Evolutionary conservation across 1,140 invertebrate genomes (phyloP).

Genomic region (Drosophila ananassae): DNA sequence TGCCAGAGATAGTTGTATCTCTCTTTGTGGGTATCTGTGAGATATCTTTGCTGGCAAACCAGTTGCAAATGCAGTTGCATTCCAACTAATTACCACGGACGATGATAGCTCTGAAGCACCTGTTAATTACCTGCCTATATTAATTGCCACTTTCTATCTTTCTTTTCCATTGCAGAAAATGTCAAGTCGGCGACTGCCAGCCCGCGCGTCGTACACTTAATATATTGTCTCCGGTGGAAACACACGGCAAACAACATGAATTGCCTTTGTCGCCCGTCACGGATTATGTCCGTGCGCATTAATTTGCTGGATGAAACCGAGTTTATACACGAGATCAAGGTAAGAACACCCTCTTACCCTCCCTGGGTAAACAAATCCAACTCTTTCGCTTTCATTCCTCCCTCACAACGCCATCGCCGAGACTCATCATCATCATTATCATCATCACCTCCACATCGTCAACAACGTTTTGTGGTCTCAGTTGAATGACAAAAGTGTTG

Average conservation of each 20-base stretch:
- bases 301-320: conserved; percentile 88
- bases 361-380: conserved; percentile 42
- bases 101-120: conserved; percentile 53
- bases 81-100: conserved; percentile 59
- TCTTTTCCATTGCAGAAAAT: conserved; percentile 66
- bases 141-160: conserved; percentile 72
- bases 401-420: conserved; percentile 1
- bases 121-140: conserved; percentile 68
- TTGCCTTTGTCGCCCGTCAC: conserved; percentile 83
- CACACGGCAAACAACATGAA: conserved; percentile 67
- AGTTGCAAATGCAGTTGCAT: conserved; percentile 52
- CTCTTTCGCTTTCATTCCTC: conserved; percentile 46
- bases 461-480: conserved; percentile 57
- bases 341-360: conserved; percentile 76
- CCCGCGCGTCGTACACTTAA: conserved; percentile 55
- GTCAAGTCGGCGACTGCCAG: conserved; percentile 17
- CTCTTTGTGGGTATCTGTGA: not conserved
- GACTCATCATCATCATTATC: not conserved
- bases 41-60: conserved; percentile 43
- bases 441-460: conserved; percentile 3
- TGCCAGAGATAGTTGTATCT: conserved; percentile 26
- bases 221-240: conserved; percentile 22
- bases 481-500: conserved; percentile 72
- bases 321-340: conserved; percentile 87
- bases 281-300: conserved; percentile 85